These are phyloP conservation scores for Octodonta nipae DNA, from an alignment of 2,888 invertebrate genomes.

Conservation along the genomic window DNA sequence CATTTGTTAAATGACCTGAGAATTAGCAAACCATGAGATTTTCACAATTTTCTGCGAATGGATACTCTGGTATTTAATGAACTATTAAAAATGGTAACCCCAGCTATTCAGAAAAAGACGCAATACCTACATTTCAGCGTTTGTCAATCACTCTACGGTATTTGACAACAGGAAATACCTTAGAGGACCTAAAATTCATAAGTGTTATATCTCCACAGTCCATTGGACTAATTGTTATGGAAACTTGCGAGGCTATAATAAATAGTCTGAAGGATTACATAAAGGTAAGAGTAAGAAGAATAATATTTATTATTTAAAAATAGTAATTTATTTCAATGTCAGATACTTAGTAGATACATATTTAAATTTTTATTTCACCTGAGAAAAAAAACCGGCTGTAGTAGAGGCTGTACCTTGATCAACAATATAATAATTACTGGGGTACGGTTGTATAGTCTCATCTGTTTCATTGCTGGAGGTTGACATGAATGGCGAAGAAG, in stretches of 20 bases:
- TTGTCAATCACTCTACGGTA: slow-evolving; percentile 3
- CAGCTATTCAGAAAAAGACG: slow-evolving; percentile 2
- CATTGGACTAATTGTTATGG: background rate
- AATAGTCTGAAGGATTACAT: slow-evolving; percentile 1
- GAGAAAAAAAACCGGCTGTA: too few species aligned
- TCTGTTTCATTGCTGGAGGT: too few species aligned
- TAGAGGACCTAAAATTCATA: too few species aligned
- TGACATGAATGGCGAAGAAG: too few species aligned
- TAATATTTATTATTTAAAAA: too few species aligned
- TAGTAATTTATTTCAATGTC: too few species aligned
- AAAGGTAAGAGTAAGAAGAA: slow-evolving; percentile 1
- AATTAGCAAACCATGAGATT: slow-evolving; percentile 4
- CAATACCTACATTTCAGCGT: background rate
- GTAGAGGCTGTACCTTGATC: too few species aligned
- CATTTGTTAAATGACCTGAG: slow-evolving; percentile 5
- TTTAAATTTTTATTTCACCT: too few species aligned
- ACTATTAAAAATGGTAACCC: background rate
- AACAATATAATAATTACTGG: too few species aligned
- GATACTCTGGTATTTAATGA: slow-evolving; percentile 3
- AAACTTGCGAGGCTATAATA: background rate
- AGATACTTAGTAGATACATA: too few species aligned
- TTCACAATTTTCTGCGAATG: slow-evolving; percentile 4
- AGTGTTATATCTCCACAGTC: slow-evolving; percentile 1
- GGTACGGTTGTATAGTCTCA: too few species aligned
- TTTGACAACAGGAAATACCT: too few species aligned